Evolutionary conservation across 2,888 invertebrate genomes (phyloP), one percentile per base, ranked within the genome.

Genomic region (Sclerodermus sp.): DNA sequence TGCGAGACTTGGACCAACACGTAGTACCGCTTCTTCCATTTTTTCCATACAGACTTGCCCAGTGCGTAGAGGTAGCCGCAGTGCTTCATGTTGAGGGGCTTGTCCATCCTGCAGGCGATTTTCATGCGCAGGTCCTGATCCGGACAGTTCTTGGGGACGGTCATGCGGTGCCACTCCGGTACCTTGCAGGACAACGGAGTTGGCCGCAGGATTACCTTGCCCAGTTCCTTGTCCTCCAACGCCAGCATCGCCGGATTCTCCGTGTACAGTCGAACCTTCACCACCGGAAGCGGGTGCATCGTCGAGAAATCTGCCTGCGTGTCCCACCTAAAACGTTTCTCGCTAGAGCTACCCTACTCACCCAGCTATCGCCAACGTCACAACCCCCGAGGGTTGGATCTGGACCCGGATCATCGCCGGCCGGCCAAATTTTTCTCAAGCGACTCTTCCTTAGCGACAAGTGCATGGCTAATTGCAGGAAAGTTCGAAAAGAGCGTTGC

Each of bases 301-400:
- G 98, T 99, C 64, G 95, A 93, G 80, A 99, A 99, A 81, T 99
- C 99, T 47, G 97, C 99, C 83, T 98, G 98, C 0, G 98, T 99
- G 75, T 99, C 99, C 99, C 99, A 99, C 87, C 94, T 95, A 57
- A 18, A 71, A 14, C 16, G 12, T 34, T 12, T 12, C 12, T 12
- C 23, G 8, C 23, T 23, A 23, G 8, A 23, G 23, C 3, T 23
- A 23, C 23, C 8, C 23, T 5, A 3, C 23, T 8, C 23, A 8
- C 23, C 23, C 8, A 3, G 23, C 3, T 3, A 5, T 8, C 23
- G 8, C 23, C 23, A 23, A 23, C 8, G 8, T 23, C 23, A 8
- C n/a, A n/a, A 5, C 23, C 23, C 23, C 8, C 3, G 23, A 23
- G 23, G 8, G 23, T 8, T 23, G 4, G 8, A 8, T 23, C 23